Base-by-base conservation (phyloP, 2,888 invertebrate species). In the Pardosa pseudoannulata region DNA sequence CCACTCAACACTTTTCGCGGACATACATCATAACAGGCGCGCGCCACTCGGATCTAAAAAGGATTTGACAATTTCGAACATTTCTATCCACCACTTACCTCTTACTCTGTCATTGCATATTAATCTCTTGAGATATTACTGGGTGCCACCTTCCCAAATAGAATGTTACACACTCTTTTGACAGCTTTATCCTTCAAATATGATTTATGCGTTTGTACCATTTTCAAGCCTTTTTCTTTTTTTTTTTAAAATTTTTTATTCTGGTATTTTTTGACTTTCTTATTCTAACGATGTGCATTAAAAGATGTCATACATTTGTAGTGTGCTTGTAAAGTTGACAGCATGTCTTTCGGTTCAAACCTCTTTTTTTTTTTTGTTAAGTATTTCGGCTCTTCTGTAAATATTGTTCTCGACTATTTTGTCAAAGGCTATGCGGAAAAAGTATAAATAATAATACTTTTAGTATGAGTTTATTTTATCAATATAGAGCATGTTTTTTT, bases 41-140 rank as follows among this genome's bases (percentile, higher is more conserved):
- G 23, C 68, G 39, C 27, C 50, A 19, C 19, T n/a, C 23, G 56
- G 83, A 83, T 71, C 72, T 83, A 72, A 83, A 83, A 83, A 78
- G 72, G 83, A 83, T 83, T 83, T 78, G 83, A 83, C 78, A 83
- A 73, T 78, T 83, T 70, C 75, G 31, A 73, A 78, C 76, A 83
- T 83, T 83, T 78, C 78, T 67, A 78, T 83, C n/a, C n/a, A 72
- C 72, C 78, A 50, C 83, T 76, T 83, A 78, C 78, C 73, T 50
- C 71, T 64, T 73, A 39, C 83, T 78, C 65, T 83, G 83, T 56
- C 78, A 78, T 50, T 73, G 31, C 70, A 71, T 73, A 83, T 83
- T 78, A 83, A 83, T 83, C 83, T 83, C 71, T 83, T 78, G 75
- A 72, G 36, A 65, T 78, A 83, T 83, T 83, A 83, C 71, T 73